Evolutionary conservation across 2,113 vertebrate species (phyloP).

Genomic region (Ceyx margarethae): DNA sequence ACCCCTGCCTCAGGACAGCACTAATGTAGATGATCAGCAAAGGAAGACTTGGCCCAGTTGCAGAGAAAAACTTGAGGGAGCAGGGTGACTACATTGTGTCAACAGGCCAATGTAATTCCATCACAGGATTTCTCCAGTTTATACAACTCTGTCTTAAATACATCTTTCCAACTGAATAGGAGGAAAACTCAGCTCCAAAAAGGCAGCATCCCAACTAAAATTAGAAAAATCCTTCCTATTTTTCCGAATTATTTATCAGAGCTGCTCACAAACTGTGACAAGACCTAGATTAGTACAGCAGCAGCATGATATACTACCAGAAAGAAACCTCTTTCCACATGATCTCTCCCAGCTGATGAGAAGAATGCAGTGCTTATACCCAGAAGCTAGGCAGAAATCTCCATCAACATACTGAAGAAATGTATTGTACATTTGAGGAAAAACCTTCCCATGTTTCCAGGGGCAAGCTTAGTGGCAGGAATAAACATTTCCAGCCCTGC

Average conservation of each 20-base stretch:
- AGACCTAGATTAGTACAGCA: neutral
- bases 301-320: neutral
- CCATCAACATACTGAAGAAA: neutral
- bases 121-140: neutral
- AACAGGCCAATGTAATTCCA: neutral
- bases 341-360: neutral
- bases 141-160: neutral
- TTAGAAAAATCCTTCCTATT: neutral
- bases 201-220: neutral
- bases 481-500: neutral
- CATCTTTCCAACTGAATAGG: neutral
- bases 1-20: neutral
- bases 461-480: neutral
- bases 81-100: neutral
- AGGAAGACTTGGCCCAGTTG: neutral
- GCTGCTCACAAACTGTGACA: neutral
- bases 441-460: neutral
- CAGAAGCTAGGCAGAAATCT: neutral
- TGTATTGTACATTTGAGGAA: neutral
- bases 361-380: neutral
- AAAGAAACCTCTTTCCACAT: neutral
- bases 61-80: neutral
- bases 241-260: neutral
- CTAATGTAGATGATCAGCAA: neutral
- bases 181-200: neutral